Evolutionary conservation across 64 coral and sea anemone species (phyloP), one percentile per base, ranked within the genome.

Genomic region (Anthopleura sola): DNA sequence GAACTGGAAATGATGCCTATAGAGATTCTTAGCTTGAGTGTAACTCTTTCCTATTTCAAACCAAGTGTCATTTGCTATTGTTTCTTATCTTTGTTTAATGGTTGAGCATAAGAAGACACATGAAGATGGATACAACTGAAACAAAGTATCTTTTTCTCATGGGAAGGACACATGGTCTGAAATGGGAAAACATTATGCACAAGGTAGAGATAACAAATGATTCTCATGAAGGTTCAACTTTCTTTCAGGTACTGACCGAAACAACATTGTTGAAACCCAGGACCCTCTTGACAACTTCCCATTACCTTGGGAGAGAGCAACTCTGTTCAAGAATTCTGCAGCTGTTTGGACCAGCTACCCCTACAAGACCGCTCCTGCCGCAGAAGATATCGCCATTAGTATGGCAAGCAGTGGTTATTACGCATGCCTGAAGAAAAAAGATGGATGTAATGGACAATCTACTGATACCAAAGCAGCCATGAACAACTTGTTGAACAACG

Each of bases 391-490:
- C 47, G 93, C 87, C 15, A 86, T 87, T 18, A 95, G 80, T 51
- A 84, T 95, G 84, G 87, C 97, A 24, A 95, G 97, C 75, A 89
- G 85, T 54, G 97, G 97, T 20, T 99, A 99, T 54, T 99, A 88
- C 60, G 20, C 62, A 13, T 99, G 97, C 39, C 60, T 94, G 0
- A 82, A 54, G 31, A 74, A 62, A 1, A 75, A 82, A 29, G n/a
- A 16, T 21, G 54, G 49, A 6, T 96, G 97, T 78, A 29, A 2
- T 26, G 39, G 37, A 20, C 54, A 89, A 40, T 98, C 95, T 5
- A 82, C 91, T 37, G 89, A 99, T 36, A 82, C 74, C 39, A 99
- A 99, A 69, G 24, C 53, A 46, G 32, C 58, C 3, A 83, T 99
- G 84, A 94, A 99, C 58, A 92, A 91, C 18, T 83, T 90, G 20